Evolutionary conservation across 2,888 invertebrate genomes (phyloP), one percentile per base, ranked within the genome.

Genomic region (Caenorhabditis sp.): DNA sequence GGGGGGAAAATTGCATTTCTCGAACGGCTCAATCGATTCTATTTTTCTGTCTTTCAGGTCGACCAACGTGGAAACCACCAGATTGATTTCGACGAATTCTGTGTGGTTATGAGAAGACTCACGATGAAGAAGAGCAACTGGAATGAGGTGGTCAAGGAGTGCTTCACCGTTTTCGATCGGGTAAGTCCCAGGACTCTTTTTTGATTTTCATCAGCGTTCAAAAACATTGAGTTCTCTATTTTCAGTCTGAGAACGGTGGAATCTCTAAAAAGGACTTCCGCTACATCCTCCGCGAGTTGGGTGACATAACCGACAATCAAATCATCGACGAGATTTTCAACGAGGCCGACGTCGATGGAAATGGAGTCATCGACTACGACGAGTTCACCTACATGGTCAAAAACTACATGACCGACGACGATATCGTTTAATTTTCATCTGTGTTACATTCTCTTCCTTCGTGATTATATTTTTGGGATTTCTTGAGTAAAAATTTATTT

Each of bases 51-150:
- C 26, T 83, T 86, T 49, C 26, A 87, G 85, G 88, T 91, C 8
- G 91, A 91, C 72, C 90, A 91, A 83, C 83, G 91, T 24, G 91
- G 91, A 35, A 91, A 91, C 61, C 90, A 92, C 82, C 91, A 91
- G 61, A 91, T 91, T 41, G 91, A 92, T 66, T 91, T 91, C 59
- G 91, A 91, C 75, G 91, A 91, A 82, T 90, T 88, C 49, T 89
- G 89, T 63, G 85, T 85, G 31, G 89, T 89, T 22, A 89, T 89
- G 89, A 74, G 88, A 72, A 82, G 89, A 12, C 83, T 92, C 38
- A 89, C 88, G 64, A 89, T 90, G 83, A 91, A 91, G 85, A 90
- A 90, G 56, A 83, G 87, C 61, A 88, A 85, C 26, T 92, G 91
- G 91, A 91, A 90, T 75, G 90, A 90, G 49, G 88, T 91, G 38